Conservation (phyloP, 2,797 vertebrate species). For the Crocidura indochinensis region DNA sequence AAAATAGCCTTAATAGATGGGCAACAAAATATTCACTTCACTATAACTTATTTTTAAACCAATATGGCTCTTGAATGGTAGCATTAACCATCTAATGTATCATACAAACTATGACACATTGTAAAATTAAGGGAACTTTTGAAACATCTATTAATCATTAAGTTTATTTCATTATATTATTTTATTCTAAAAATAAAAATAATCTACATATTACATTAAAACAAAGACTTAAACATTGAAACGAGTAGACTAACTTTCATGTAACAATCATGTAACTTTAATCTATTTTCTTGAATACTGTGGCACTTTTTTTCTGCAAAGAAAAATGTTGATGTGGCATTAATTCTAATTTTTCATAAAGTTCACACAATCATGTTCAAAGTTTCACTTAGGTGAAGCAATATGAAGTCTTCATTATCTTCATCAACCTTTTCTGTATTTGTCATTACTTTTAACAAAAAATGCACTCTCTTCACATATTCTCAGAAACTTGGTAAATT, state of each 20-base stretch:
- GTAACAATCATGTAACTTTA: neutral
- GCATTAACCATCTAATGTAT: neutral
- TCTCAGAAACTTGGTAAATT: neutral
- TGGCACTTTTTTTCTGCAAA: neutral
- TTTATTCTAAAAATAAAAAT: constrained; percentile 51
- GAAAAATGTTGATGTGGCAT: neutral
- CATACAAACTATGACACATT: neutral
- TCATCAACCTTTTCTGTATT: neutral
- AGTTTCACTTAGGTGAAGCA: constrained; percentile 39
- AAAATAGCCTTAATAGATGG: no score
- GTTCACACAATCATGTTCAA: constrained; percentile 30
- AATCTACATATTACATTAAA: neutral
- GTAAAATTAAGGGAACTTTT: neutral
- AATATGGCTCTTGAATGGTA: no score
- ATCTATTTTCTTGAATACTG: neutral
- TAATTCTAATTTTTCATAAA: constrained; percentile 46
- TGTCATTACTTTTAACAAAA: constrained; percentile 22
- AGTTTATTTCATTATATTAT: neutral
- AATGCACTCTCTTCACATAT: neutral
- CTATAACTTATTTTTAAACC: no score
- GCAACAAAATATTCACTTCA: no score
- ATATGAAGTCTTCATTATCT: neutral
- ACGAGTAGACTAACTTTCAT: neutral
- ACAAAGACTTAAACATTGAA: neutral
- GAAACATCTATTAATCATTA: neutral